Evolutionary conservation across 2,113 vertebrate species (phyloP).

Genomic region (Echinops telfairi): DNA sequence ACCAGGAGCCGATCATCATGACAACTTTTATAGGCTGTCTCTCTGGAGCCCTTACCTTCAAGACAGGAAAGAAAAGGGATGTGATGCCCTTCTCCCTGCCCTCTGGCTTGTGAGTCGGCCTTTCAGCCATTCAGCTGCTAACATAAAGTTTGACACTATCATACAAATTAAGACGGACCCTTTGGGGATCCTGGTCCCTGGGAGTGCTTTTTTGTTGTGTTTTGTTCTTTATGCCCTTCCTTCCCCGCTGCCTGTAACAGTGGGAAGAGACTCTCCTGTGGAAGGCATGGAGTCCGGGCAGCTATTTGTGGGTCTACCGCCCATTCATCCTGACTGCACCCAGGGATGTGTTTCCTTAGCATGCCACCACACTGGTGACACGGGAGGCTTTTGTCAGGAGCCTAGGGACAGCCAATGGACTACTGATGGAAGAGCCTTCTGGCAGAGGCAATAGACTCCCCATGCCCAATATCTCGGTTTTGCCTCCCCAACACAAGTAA

Average conservation of each 20-base stretch:
- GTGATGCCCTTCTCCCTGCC: fast-evolving
- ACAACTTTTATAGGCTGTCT: background rate
- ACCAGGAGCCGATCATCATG: background rate
- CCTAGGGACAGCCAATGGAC: background rate
- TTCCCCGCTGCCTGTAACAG: background rate
- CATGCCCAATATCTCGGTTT: background rate
- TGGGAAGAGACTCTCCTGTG: background rate
- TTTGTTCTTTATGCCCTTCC: no score
- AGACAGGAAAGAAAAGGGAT: background rate
- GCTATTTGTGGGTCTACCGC: background rate
- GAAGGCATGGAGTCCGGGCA: background rate
- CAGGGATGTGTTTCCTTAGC: background rate
- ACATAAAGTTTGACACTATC: background rate
- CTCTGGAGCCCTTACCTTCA: background rate
- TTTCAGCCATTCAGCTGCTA: background rate
- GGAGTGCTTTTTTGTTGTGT: background rate
- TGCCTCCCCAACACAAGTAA: background rate
- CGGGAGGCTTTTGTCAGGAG: background rate
- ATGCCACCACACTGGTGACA: background rate
- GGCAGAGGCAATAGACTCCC: background rate
- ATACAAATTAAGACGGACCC: background rate
- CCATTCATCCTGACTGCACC: background rate
- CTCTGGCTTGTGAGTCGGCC: no score
- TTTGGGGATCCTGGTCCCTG: background rate
- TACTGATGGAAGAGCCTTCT: background rate